Conservation (phyloP, 2,797 vertebrate genomes). For the Eleutherodactylus coqui region DNA sequence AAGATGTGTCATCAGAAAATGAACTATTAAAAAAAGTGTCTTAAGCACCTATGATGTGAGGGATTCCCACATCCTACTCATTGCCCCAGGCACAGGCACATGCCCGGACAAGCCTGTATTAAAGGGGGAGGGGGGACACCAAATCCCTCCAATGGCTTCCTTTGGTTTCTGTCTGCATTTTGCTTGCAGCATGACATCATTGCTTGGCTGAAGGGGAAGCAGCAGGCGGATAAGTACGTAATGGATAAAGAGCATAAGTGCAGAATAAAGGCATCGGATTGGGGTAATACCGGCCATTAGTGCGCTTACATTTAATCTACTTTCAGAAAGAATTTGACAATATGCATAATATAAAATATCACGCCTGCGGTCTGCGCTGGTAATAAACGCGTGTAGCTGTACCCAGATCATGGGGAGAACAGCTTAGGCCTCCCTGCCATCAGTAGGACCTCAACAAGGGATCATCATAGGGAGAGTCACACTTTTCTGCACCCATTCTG, state of each 20-base stretch:
- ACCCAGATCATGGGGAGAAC: too few species aligned
- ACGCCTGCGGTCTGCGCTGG: too few species aligned
- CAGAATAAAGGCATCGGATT: background rate
- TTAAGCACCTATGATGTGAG: too few species aligned
- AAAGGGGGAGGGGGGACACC: background rate
- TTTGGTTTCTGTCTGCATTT: slow-evolving; percentile 25
- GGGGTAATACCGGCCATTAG: background rate
- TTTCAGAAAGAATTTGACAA: background rate
- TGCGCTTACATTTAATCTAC: background rate
- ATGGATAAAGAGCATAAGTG: background rate
- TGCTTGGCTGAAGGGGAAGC: background rate
- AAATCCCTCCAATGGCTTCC: background rate
- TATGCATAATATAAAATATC: too few species aligned
- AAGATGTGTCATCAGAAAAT: too few species aligned
- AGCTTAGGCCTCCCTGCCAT: too few species aligned
- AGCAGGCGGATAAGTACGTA: background rate
- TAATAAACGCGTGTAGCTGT: too few species aligned
- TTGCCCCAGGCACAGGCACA: background rate
- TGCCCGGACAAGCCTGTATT: slow-evolving; percentile 28
- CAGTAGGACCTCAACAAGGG: too few species aligned
- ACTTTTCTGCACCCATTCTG: too few species aligned
- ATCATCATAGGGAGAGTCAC: too few species aligned
- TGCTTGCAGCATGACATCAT: slow-evolving; percentile 28
- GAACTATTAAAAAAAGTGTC: too few species aligned
- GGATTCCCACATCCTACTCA: too few species aligned